Evolutionary conservation across 2,797 vertebrate genomes (phyloP), one percentile per base, ranked within the genome.

Genomic region (Thalassophryne amazonica): DNA sequence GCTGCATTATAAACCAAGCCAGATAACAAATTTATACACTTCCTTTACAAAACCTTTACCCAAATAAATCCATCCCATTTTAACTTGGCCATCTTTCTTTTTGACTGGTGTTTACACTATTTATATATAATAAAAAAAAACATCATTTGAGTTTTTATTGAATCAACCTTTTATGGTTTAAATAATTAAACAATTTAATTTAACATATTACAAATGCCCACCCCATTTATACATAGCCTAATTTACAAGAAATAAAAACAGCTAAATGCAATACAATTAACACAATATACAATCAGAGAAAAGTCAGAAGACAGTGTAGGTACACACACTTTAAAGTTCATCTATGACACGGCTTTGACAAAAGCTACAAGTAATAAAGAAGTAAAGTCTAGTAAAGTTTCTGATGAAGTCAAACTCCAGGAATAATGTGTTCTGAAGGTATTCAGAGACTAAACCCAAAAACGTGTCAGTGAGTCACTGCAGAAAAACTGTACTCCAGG

Each of bases 1-100:
- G 85, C 91, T 95, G 94, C 77, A 83, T 95, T 96, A 94, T 93
- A 92, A 93, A 95, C 89, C 94, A 93, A 94, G 88, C 90, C 91
- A 89, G 90, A 93, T 90, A 92, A 92, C 92, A 94, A 86, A 90
- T 95, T 93, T 93, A 93, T 89, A 93, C 93, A 94, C 70, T 69
- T 87, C 87, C 88, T 94, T 91, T 85, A 85, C 90, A 94, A 91
- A 92, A 84, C 87, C 91, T 90, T 91, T 90, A 91, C 89, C 92
- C 88, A 89, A 89, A 83, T 91, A 90, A 91, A 86, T 89, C 89
- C 88, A 92, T 80, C 87, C 90, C 73, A 86, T 90, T 90, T n/a
- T 89, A 86, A 92, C 89, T 92, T 90, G 87, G 87, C 65, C 88
- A 88, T 71, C 60, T 50, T 56, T 30, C 35, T 69, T 81, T 85